Percentiles rank a stretch among this genome's conserved stretches.
These are phyloP conservation scores for Brachionus asplanchnoidis DNA, from an alignment of 1,140 invertebrate genomes.

Conservation along the genomic window DNA sequence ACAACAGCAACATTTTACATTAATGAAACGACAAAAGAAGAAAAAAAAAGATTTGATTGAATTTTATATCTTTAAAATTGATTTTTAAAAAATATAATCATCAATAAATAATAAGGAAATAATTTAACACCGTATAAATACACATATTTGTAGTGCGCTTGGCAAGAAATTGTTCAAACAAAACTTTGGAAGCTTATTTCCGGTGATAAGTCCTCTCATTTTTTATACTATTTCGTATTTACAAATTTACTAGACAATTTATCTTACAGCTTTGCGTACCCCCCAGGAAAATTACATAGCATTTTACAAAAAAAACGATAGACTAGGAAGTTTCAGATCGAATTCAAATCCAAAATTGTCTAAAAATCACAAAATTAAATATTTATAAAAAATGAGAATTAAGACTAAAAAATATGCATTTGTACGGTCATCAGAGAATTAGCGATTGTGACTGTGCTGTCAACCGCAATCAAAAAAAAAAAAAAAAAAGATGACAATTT, in stretches of 20 bases:
- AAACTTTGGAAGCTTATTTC: not conserved
- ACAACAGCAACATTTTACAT: constrained; percentile 27
- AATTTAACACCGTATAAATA: constrained; percentile 31
- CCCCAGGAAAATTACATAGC: not conserved
- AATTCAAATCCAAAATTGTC: not conserved
- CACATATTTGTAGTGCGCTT: not conserved
- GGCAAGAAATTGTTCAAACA: not conserved
- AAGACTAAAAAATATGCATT: not conserved
- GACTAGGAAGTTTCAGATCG: constrained; percentile 6
- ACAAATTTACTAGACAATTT: constrained; percentile 17
- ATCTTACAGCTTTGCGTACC: not conserved
- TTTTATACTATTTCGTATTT: constrained; percentile 20
- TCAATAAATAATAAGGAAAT: not conserved
- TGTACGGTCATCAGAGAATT: not conserved
- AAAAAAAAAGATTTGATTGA: not conserved
- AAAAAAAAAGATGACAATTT: not conserved
- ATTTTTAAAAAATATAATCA: constrained; percentile 28
- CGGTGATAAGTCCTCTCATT: constrained; percentile 9
- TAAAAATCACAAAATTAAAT: not conserved
- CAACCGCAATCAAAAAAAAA: not conserved
- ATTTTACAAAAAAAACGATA: not conserved
- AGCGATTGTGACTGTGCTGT: not conserved
- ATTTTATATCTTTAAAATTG: not conserved
- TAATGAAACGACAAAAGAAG: not conserved
- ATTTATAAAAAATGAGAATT: constrained; percentile 1